phyloP scores from a whole-genome alignment of 2,888 invertebrate genomes.

The Cactoblastis cactorum region DNA sequence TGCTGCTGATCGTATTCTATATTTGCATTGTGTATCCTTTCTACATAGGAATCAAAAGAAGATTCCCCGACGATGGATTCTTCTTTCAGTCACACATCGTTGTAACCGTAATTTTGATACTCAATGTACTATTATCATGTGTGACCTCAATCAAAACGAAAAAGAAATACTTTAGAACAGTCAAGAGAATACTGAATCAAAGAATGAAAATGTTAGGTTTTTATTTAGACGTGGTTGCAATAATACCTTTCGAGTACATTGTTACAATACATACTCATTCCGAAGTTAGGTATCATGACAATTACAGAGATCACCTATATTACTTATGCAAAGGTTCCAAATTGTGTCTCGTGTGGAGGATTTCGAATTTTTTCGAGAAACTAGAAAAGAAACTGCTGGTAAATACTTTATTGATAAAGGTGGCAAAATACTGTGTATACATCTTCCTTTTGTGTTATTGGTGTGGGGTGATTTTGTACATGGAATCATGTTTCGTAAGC shows the following conservation, averaged over 20 bases:
- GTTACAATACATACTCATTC: slow-evolving; percentile 55
- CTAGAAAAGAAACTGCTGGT: slow-evolving; percentile 58
- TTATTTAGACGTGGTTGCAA: slow-evolving; percentile 69
- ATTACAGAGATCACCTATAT: slow-evolving; percentile 63
- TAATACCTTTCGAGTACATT: slow-evolving; percentile 72
- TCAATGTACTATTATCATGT: slow-evolving; percentile 63
- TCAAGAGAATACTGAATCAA: slow-evolving; percentile 56
- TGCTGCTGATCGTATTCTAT: slow-evolving; percentile 58
- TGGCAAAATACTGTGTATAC: slow-evolving; percentile 68
- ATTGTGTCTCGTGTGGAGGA: slow-evolving; percentile 71
- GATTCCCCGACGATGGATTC: slow-evolving; percentile 52
- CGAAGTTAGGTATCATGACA: slow-evolving; percentile 45
- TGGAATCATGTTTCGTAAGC: slow-evolving; percentile 72
- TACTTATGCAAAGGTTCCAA: slow-evolving; percentile 75
- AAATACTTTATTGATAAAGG: slow-evolving; percentile 54
- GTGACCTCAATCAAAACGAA: slow-evolving; percentile 71
- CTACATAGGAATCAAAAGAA: slow-evolving; percentile 60
- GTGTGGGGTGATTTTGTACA: slow-evolving; percentile 72
- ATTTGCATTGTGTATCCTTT: slow-evolving; percentile 71
- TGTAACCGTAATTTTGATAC: slow-evolving; percentile 54
- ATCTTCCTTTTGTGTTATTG: slow-evolving; percentile 68
- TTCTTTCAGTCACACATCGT: slow-evolving; percentile 58
- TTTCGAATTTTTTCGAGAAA: slow-evolving; percentile 66
- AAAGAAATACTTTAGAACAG: slow-evolving; percentile 52
- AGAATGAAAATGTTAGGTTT: slow-evolving; percentile 69